Percentiles rank a stretch among this genome's conserved stretches.
Conservation (phyloP, 2,888 invertebrate genomes). For the Tipula helvola region DNA sequence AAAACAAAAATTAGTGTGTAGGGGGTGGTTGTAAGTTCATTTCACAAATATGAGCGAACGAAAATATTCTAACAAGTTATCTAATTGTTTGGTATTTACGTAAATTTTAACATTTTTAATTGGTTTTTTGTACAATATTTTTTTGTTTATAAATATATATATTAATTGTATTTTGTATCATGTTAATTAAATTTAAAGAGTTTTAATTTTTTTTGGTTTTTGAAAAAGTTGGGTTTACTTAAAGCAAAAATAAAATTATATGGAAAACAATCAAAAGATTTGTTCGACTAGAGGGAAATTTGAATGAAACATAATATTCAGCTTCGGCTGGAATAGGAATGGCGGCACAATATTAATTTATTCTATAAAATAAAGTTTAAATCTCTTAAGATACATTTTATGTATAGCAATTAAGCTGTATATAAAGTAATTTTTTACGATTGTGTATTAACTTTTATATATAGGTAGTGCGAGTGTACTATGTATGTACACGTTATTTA, state of each 20-base stretch:
- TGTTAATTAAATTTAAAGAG: neutral
- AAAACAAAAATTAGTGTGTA: neutral
- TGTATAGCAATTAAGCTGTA: neutral
- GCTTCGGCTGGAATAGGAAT: neutral
- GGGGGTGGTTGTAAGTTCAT: neutral
- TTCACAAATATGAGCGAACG: neutral
- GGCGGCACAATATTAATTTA: neutral
- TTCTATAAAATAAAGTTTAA: neutral
- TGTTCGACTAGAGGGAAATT: neutral
- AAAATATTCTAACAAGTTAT: neutral
- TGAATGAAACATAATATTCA: neutral
- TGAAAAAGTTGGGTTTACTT: neutral
- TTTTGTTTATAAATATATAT: neutral
- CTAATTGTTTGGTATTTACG: constrained; percentile 4
- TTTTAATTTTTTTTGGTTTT: neutral
- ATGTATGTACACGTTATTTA: neutral
- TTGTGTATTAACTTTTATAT: neutral
- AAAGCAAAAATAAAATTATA: neutral
- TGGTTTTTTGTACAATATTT: neutral
- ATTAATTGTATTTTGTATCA: neutral
- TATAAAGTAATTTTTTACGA: neutral
- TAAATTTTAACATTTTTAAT: constrained; percentile 4
- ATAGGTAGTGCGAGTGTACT: neutral
- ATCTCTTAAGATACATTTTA: neutral
- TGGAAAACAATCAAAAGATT: neutral